Evolutionary conservation across 23 tunicate genomes (phyloP).

Genomic region (Oikopleura vanhoeffeni): DNA sequence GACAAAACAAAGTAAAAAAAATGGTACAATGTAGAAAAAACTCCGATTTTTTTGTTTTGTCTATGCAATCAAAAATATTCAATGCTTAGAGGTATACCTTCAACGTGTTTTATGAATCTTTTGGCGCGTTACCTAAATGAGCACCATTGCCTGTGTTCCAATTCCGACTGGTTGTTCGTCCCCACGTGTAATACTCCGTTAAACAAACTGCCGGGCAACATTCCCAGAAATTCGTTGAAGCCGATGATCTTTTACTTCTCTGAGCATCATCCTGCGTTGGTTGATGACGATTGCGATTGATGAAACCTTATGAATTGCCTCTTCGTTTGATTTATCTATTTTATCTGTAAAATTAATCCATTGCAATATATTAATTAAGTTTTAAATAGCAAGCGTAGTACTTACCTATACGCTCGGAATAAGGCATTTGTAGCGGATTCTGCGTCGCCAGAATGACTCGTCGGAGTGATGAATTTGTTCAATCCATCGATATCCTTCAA

Average conservation of each 20-base stretch:
- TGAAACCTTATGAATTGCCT: slow-evolving; percentile 4
- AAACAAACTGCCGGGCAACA: too few relatives aligned
- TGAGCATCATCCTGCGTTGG: not conserved
- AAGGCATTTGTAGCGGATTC: not conserved
- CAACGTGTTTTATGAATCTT: too few relatives aligned
- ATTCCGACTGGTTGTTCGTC: not conserved
- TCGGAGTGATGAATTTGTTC: not conserved
- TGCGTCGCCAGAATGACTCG: not conserved
- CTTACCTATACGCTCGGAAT: not conserved
- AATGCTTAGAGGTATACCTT: too few relatives aligned
- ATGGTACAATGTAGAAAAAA: too few relatives aligned
- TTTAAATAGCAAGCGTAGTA: too few relatives aligned
- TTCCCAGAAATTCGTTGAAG: slow-evolving; percentile 4
- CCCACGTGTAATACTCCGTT: not conserved
- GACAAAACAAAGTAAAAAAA: too few relatives aligned
- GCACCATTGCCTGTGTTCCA: not conserved
- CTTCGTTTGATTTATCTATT: slow-evolving; percentile 7
- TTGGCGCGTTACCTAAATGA: too few relatives aligned
- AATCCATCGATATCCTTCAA: not conserved
- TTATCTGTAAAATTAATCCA: too few relatives aligned
- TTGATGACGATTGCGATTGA: not conserved
- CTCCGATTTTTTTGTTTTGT: too few relatives aligned
- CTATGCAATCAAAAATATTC: too few relatives aligned
- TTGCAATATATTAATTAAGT: too few relatives aligned
- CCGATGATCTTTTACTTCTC: not conserved